These are phyloP conservation scores for Bettongia penicillata DNA, from an alignment of 2,113 vertebrate species.

Conservation along the genomic window DNA sequence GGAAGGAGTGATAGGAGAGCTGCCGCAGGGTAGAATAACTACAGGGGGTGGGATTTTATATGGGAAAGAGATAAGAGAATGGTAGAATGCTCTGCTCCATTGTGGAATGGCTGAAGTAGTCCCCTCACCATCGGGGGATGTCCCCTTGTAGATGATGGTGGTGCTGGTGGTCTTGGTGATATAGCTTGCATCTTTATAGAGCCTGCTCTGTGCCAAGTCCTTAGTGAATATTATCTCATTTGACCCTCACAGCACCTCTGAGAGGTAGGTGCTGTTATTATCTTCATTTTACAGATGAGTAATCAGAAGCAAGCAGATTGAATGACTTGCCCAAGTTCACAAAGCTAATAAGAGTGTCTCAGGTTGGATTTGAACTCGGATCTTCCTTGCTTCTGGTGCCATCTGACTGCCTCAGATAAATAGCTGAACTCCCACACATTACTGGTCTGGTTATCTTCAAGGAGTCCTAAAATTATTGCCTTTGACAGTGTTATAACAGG, in stretches of 20 bases:
- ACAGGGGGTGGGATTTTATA: too few species aligned
- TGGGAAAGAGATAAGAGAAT: not conserved
- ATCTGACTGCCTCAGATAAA: not conserved
- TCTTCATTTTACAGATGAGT: not conserved
- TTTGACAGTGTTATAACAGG: not conserved
- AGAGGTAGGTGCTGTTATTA: not conserved
- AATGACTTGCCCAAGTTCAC: not conserved
- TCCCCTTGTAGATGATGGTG: not conserved
- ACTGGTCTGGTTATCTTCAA: not conserved
- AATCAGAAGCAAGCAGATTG: not conserved
- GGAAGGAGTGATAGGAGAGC: too few species aligned
- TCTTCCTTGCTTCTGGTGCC: not conserved
- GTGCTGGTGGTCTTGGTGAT: too few species aligned
- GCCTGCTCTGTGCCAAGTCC: too few species aligned
- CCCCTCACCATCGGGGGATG: not conserved
- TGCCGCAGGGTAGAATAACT: too few species aligned
- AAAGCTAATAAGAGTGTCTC: not conserved
- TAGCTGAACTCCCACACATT: not conserved
- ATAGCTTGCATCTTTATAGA: too few species aligned
- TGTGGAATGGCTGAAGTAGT: not conserved
- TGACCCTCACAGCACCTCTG: too few species aligned
- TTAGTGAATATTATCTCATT: too few species aligned
- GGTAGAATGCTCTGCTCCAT: not conserved
- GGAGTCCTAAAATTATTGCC: not conserved
- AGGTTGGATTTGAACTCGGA: not conserved